Conservation (phyloP, 2,888 invertebrate species). For the Trachelus iudaicus region DNA sequence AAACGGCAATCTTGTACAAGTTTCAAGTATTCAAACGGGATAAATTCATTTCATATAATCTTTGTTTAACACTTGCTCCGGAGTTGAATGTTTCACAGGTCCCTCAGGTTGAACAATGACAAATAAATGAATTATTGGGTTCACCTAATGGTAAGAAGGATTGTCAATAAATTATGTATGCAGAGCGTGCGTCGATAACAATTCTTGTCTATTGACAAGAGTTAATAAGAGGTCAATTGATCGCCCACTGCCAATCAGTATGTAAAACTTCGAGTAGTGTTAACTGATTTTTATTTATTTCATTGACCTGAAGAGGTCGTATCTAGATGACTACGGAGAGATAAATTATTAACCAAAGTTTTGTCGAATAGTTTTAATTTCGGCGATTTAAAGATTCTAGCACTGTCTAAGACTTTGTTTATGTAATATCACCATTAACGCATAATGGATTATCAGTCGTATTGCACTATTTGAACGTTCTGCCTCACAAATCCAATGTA, state of each 20-base stretch:
- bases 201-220: slow-evolving; percentile 60
- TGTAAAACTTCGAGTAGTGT: slow-evolving; percentile 42
- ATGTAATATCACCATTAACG: no score
- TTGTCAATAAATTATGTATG: slow-evolving; percentile 51
- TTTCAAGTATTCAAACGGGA: not conserved
- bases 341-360: slow-evolving; percentile 44
- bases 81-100: no score
- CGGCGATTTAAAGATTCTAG: no score
- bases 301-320: slow-evolving; percentile 52
- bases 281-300: slow-evolving; percentile 60
- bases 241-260: slow-evolving; percentile 62
- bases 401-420: no score
- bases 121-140: no score
- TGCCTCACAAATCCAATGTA: no score
- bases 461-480: no score
- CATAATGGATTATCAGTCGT: no score
- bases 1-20: slow-evolving; percentile 28
- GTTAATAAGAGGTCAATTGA: slow-evolving; percentile 61
- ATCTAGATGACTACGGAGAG: slow-evolving; percentile 41
- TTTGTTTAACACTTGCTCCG: no score
- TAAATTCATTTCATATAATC: no score
- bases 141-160: no score
- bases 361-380: not conserved
- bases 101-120: no score
- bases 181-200: slow-evolving; percentile 55